A percentile compares a stretch with the other conserved stretches of the same genome.
phyloP scores from a whole-genome alignment of 2,888 invertebrate genomes.

The Andrena camellia region DNA sequence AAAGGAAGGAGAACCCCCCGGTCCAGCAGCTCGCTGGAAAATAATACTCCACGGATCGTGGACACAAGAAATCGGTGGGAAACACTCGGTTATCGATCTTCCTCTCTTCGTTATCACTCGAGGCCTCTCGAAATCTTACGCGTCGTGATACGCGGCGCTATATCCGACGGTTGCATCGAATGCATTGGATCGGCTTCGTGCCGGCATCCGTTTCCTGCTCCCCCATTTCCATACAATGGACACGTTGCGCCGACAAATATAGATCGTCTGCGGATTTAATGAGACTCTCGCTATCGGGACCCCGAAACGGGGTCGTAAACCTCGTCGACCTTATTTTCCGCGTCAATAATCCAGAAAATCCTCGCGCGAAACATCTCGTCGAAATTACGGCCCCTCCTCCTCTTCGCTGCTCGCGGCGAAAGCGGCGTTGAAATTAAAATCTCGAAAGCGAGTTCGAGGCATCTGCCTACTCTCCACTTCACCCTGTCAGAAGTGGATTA shows the following conservation, averaged over 20 bases:
- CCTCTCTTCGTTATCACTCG: neutral
- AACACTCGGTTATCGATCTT: neutral
- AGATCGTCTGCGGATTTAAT: slow-evolving; percentile 61
- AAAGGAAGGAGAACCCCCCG: no score
- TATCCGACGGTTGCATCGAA: slow-evolving; percentile 27
- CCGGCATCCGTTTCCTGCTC: slow-evolving; percentile 58
- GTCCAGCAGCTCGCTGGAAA: no score
- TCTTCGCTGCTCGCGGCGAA: neutral
- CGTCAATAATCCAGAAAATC: slow-evolving; percentile 55
- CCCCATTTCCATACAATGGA: slow-evolving; percentile 64
- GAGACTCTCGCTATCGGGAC: slow-evolving; percentile 54
- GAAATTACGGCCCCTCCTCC: slow-evolving; percentile 17
- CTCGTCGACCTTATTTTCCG: slow-evolving; percentile 57
- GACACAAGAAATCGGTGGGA: neutral
- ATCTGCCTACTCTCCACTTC: neutral
- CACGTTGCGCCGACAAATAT: slow-evolving; percentile 40
- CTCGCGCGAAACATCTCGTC: slow-evolving; percentile 28
- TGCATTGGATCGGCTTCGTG: slow-evolving; percentile 19
- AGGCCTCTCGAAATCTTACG: slow-evolving; percentile 7
- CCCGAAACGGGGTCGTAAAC: slow-evolving; percentile 53
- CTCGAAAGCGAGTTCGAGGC: neutral
- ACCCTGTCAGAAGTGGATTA: slow-evolving; percentile 4
- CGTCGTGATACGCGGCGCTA: slow-evolving; percentile 18
- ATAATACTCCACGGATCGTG: neutral
- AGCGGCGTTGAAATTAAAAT: slow-evolving; percentile 14